phyloP scores from a whole-genome alignment of 2,888 invertebrate genomes.

The Luperina testacea region DNA sequence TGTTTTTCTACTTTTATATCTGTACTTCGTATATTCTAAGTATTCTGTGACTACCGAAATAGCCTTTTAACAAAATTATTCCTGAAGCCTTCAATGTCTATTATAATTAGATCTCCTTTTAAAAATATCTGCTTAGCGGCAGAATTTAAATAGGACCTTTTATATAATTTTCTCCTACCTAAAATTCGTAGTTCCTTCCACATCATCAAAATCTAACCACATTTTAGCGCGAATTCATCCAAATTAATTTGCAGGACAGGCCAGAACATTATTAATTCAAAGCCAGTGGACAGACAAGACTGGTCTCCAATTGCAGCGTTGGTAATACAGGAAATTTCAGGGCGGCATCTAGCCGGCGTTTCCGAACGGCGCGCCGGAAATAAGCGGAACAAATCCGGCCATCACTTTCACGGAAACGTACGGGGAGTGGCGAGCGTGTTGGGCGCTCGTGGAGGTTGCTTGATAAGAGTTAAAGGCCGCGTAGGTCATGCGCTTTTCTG shows the following conservation, averaged over 20 bases:
- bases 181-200: not conserved
- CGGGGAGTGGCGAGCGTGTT: slow-evolving; percentile 41
- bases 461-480: not conserved
- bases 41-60: not conserved
- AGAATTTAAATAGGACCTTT: not conserved
- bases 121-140: too few species aligned
- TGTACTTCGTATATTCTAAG: too few species aligned
- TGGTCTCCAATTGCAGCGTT: slow-evolving; percentile 59
- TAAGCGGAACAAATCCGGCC: slow-evolving; percentile 75
- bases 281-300: slow-evolving; percentile 59
- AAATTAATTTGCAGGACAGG: slow-evolving; percentile 41
- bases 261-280: slow-evolving; percentile 62
- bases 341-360: slow-evolving; percentile 65
- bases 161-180: not conserved
- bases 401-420: slow-evolving; percentile 63
- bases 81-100: not conserved
- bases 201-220: slow-evolving; percentile 30
- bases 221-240: slow-evolving; percentile 13
- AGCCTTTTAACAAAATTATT: not conserved
- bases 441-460: not conserved
- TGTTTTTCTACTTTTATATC: too few species aligned
- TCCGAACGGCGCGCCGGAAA: slow-evolving; percentile 72
- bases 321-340: slow-evolving; percentile 71
- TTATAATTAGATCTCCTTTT: not conserved
- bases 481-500: too few species aligned